These are phyloP conservation scores for Neodiprion lecontei DNA, from an alignment of 1,140 invertebrate genomes.

Conservation along the genomic window DNA sequence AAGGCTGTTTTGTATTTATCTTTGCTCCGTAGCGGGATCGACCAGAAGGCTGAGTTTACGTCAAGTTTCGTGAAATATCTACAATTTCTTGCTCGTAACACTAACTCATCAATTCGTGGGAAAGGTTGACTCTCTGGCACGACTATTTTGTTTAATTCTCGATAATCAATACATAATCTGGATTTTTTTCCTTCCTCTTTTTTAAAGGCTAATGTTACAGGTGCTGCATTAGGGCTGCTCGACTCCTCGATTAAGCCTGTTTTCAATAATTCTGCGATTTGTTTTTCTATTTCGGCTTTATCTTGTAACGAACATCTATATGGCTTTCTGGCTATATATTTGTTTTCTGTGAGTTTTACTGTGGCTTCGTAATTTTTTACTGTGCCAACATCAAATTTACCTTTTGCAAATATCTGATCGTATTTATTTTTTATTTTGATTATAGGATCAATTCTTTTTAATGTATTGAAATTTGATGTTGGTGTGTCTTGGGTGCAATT, in stretches of 20 bases:
- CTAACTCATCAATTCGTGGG: conserved; percentile 35
- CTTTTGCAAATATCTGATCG: conserved; percentile 17
- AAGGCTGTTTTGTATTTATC: conserved; percentile 5
- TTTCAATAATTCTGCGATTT: conserved; percentile 23
- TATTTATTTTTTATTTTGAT: conserved; percentile 9
- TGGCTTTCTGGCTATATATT: conserved; percentile 28
- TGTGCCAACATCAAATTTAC: conserved; percentile 24
- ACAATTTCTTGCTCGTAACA: conserved; percentile 25
- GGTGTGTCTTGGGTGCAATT: too few relatives aligned
- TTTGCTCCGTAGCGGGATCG: conserved; percentile 28
- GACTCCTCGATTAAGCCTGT: conserved; percentile 24
- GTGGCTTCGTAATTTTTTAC: conserved; percentile 24
- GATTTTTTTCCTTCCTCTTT: conserved; percentile 32
- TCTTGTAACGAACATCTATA: conserved; percentile 28
- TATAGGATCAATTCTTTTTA: conserved; percentile 1
- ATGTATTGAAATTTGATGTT: neutral
- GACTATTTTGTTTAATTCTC: conserved; percentile 37
- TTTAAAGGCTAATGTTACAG: conserved; percentile 23
- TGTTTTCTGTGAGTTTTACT: conserved; percentile 28
- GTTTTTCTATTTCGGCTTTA: conserved; percentile 24
- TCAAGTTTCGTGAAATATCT: conserved; percentile 34
- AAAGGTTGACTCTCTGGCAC: conserved; percentile 39
- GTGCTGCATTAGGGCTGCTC: conserved; percentile 21
- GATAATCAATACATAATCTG: conserved; percentile 37
- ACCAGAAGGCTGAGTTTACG: conserved; percentile 39